Percentiles rank a stretch among this genome's conserved stretches.
These are phyloP conservation scores for Pantherophis alleghaniensis DNA, from an alignment of 2,797 vertebrate genomes.

Conservation along the genomic window DNA sequence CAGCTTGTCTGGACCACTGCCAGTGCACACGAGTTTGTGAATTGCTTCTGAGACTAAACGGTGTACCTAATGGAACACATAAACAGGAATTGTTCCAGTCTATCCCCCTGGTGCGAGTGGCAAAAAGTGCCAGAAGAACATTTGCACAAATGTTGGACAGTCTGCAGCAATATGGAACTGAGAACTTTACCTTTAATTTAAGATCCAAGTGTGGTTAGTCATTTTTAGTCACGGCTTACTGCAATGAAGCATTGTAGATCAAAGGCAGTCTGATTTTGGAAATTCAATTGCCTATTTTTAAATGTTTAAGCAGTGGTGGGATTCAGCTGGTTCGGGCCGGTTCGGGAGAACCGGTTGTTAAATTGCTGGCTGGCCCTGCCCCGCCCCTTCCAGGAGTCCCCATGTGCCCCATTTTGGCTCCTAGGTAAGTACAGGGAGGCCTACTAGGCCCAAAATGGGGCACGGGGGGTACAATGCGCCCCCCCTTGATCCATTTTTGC, in stretches of 20 bases:
- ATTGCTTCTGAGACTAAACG: background rate
- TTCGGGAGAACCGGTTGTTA: too few relatives aligned
- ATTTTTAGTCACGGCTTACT: background rate
- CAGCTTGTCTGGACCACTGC: background rate
- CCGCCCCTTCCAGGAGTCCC: too few relatives aligned
- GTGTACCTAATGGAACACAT: background rate
- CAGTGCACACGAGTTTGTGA: background rate
- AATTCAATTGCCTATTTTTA: background rate
- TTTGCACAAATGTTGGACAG: background rate
- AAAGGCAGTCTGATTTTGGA: background rate
- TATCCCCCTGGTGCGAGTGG: background rate
- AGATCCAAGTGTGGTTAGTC: background rate
- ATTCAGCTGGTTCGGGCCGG: too few relatives aligned
- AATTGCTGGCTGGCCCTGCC: too few relatives aligned
- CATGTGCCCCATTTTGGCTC: too few relatives aligned
- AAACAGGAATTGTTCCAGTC: background rate
- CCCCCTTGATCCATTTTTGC: too few relatives aligned
- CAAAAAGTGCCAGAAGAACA: background rate
- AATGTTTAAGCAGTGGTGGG: background rate
- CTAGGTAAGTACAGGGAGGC: too few relatives aligned
- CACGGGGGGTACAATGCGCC: too few relatives aligned
- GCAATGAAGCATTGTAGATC: background rate
- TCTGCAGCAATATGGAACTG: background rate
- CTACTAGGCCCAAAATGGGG: too few relatives aligned
- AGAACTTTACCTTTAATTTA: background rate